Evolutionary conservation across 30 jellyfish, hydroid and myxozoan species (phyloP).

Genomic region (Cassiopea andromeda): DNA sequence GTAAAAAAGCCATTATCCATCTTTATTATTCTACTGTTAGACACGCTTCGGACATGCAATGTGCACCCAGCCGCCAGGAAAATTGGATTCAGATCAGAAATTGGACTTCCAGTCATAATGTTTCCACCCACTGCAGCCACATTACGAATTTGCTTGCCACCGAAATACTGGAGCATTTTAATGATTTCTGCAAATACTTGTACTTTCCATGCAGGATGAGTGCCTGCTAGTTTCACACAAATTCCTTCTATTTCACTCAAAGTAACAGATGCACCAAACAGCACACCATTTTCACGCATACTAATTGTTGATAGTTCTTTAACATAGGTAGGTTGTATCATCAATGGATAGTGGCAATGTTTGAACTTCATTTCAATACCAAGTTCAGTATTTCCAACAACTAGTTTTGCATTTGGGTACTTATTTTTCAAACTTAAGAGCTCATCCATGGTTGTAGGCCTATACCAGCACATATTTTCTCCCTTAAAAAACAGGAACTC

Average conservation of each 20-base stretch:
- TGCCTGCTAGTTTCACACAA: conserved; percentile 13
- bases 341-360: conserved; percentile 29
- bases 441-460: conserved; percentile 22
- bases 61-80: conserved; percentile 39
- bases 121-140: conserved; percentile 55
- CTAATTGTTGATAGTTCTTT: conserved; percentile 15
- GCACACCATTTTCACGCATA: conserved; percentile 3
- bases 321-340: conserved; percentile 44
- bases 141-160: conserved; percentile 49
- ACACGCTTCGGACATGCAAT: conserved; percentile 1
- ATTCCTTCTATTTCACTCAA: conserved; percentile 19
- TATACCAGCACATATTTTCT: conserved; percentile 16
- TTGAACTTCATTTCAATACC: conserved; percentile 50
- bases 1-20: conserved; percentile 49
- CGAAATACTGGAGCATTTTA: conserved; percentile 23
- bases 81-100: conserved; percentile 46
- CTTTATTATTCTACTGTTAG: neutral
- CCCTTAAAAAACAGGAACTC: conserved; percentile 30
- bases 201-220: conserved; percentile 36
- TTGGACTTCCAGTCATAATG: conserved; percentile 41
- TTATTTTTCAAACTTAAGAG: conserved; percentile 1
- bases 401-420: conserved; percentile 49
- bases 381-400: conserved; percentile 45
- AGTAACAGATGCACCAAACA: conserved; percentile 37
- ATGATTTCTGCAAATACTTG: conserved; percentile 38